phyloP scores from a whole-genome alignment of 2,888 invertebrate species.

The Spisula subtruncata region DNA sequence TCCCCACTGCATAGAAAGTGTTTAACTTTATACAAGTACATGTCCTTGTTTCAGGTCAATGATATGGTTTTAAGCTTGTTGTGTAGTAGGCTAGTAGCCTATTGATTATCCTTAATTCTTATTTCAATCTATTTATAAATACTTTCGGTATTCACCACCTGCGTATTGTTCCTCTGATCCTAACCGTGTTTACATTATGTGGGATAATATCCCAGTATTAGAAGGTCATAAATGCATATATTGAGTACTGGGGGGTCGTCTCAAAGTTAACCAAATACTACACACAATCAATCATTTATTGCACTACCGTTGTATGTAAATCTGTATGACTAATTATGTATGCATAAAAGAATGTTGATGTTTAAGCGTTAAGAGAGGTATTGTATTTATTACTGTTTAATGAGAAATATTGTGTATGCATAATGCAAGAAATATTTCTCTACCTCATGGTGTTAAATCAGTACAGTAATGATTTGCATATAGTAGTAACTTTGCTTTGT shows the following conservation, averaged over 20 bases:
- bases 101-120: slow-evolving; percentile 1
- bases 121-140: background rate
- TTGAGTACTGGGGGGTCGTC: slow-evolving; percentile 2
- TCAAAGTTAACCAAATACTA: background rate
- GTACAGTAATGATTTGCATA: background rate
- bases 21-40: too few relatives aligned
- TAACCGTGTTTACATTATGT: background rate
- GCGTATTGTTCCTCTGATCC: background rate
- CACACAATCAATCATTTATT: background rate
- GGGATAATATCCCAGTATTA: background rate
- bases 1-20: too few relatives aligned
- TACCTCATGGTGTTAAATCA: background rate
- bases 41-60: slow-evolving; percentile 13
- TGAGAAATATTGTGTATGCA: background rate
- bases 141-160: background rate
- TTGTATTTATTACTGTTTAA: background rate
- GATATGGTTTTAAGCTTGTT: background rate
- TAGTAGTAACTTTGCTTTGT: too few relatives aligned
- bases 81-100: background rate
- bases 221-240: slow-evolving; percentile 26
- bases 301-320: background rate
- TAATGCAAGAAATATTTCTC: background rate
- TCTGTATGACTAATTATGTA: slow-evolving; percentile 6
- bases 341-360: background rate
- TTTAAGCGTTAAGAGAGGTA: background rate